Evolutionary conservation across 2,797 vertebrate species (phyloP).

Genomic region (Crenuchus spilurus): DNA sequence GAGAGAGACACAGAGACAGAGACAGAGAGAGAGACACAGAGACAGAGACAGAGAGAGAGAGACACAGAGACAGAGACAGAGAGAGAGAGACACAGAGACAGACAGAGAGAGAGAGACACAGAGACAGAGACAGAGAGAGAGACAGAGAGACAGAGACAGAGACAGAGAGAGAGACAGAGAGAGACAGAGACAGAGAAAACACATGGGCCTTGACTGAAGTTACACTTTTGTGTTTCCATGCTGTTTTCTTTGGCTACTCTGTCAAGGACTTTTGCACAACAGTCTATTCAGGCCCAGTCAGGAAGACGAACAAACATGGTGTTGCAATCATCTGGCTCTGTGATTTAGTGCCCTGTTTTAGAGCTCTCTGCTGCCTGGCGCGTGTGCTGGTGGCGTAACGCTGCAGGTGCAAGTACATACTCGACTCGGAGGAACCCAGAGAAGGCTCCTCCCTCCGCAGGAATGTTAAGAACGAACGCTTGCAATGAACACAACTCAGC

Average conservation of each 20-base stretch:
- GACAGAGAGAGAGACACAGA: no score
- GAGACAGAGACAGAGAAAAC: no score
- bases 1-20: no score
- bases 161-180: no score
- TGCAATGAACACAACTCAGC: slow-evolving; percentile 24
- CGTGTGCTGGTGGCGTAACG: slow-evolving; percentile 3
- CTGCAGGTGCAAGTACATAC: slow-evolving; percentile 48
- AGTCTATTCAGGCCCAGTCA: neutral
- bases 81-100: no score
- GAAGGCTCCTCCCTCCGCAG: slow-evolving; percentile 37
- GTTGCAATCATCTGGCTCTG: slow-evolving; percentile 6
- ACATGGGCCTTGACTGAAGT: no score
- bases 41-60: no score
- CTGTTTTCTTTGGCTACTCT: neutral
- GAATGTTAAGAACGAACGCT: slow-evolving; percentile 59
- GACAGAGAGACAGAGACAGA: no score
- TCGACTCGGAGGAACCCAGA: slow-evolving; percentile 40
- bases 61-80: no score
- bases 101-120: no score
- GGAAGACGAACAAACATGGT: slow-evolving; percentile 7
- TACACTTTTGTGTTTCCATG: neutral
- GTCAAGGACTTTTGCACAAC: neutral
- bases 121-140: no score
- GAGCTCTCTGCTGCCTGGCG: slow-evolving; percentile 1
- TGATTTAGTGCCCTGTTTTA: slow-evolving; percentile 41